Base-by-base conservation (phyloP, 2,888 invertebrate species). In the Caenorhabditis angaria region DNA sequence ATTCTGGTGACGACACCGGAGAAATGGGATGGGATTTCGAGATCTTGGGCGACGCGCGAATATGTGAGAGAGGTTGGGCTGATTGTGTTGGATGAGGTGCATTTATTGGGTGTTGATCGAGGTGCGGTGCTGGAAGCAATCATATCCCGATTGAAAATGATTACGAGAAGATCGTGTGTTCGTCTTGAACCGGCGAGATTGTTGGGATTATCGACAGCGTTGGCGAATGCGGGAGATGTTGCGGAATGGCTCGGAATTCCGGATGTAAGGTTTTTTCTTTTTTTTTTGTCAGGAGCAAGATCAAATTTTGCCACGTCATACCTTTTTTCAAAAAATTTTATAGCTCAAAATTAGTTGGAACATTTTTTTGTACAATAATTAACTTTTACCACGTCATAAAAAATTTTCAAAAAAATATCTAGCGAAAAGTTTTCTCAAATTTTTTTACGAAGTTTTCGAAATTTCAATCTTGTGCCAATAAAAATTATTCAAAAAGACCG, bases 1-100 rank as follows among this genome's bases (percentile, higher is more conserved):
- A 92, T 99, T 0, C 97, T 99, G 80, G 95, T 99, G 25, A 99
- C 99, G 0, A 99, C 99, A 0, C 99, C 99, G 0, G 99, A 99
- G 89, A 99, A 99, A 88, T 99, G 99, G 99, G 99, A 99, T 89
- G 97, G 97, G 62, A 94, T 99, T 85, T 96, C 95, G 2, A 73
- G 86, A 58, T 78, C 80, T 73, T 99, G 97, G 97, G 95, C 97
- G 88, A 96, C 94, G 0, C 91, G 99, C 81, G 93, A 92, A 88
- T 99, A 97, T 86, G 97, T 99, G 0, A 70, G 81, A 25, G 70
- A 85, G 41, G 88, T 88, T 18, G 88, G 88, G 6, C 85, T 90
- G 28, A 87, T 90, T 6, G 87, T 99, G 32, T 97, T 99, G 78
- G 99, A 99, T 88, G 99, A 99, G 90, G 97, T 99, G 83, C 99